These are phyloP conservation scores for Capreolus pygargus DNA, from an alignment of 2,113 vertebrate genomes.

Conservation along the genomic window DNA sequence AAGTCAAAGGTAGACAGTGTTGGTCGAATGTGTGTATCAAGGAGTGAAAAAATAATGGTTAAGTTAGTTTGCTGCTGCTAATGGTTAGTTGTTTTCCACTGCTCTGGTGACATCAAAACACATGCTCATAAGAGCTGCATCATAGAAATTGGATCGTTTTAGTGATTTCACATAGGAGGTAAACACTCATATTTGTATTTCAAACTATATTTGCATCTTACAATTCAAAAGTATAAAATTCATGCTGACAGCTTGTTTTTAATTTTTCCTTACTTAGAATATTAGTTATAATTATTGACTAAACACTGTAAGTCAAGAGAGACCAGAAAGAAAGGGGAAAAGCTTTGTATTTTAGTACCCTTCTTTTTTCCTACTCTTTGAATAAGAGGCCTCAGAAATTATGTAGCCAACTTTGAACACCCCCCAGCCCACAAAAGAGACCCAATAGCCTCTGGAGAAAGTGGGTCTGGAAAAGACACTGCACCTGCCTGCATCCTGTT, in stretches of 20 bases:
- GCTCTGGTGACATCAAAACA: background rate
- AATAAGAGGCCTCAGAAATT: background rate
- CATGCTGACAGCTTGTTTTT: background rate
- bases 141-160: background rate
- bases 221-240: constrained; percentile 2
- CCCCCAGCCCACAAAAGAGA: background rate
- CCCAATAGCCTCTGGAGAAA: background rate
- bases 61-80: background rate
- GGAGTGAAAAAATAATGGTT: background rate
- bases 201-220: background rate
- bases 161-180: background rate
- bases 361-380: background rate
- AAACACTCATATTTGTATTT: background rate
- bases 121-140: background rate
- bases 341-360: background rate
- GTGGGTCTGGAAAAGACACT: background rate
- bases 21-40: background rate
- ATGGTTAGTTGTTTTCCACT: background rate
- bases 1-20: background rate
- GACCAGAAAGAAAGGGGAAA: background rate
- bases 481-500: too few species aligned
- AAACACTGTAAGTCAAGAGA: background rate
- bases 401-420: background rate
- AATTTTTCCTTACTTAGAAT: background rate
- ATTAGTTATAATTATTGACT: background rate